Percentiles rank a stretch among this genome's conserved stretches.
phyloP scores from a whole-genome alignment of 2,888 invertebrate species.

The Glaucopsyche alexis region DNA sequence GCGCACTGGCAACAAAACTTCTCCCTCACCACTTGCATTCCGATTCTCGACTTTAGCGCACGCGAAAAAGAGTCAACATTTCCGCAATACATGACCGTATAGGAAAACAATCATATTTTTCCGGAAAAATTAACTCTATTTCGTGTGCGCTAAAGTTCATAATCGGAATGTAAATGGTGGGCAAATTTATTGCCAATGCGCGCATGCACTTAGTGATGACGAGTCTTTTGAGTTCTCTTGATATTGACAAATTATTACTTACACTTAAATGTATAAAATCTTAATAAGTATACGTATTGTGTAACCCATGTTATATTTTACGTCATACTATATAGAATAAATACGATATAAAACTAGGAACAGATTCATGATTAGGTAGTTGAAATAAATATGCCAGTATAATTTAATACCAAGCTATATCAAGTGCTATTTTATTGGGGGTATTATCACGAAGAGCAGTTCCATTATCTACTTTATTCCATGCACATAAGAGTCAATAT shows the following conservation, averaged over 20 bases:
- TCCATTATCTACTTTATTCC: background rate
- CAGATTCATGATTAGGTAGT: background rate
- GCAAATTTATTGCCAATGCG: too few relatives aligned
- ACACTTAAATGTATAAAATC: too few relatives aligned
- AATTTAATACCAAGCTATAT: background rate
- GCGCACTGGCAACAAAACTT: too few relatives aligned
- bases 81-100: too few relatives aligned
- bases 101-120: too few relatives aligned
- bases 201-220: background rate
- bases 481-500: background rate
- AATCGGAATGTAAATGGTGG: too few relatives aligned
- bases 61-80: too few relatives aligned
- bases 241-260: background rate
- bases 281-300: background rate
- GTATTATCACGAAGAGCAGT: background rate
- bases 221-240: slow-evolving; percentile 1
- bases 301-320: too few relatives aligned
- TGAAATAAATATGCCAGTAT: background rate
- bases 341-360: background rate
- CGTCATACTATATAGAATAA: background rate
- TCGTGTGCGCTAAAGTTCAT: too few relatives aligned
- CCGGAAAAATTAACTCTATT: too few relatives aligned
- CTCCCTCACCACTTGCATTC: too few relatives aligned
- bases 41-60: too few relatives aligned
- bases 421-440: background rate